phyloP scores from a whole-genome alignment of 2,888 invertebrate species.

The Heliconius erato region DNA sequence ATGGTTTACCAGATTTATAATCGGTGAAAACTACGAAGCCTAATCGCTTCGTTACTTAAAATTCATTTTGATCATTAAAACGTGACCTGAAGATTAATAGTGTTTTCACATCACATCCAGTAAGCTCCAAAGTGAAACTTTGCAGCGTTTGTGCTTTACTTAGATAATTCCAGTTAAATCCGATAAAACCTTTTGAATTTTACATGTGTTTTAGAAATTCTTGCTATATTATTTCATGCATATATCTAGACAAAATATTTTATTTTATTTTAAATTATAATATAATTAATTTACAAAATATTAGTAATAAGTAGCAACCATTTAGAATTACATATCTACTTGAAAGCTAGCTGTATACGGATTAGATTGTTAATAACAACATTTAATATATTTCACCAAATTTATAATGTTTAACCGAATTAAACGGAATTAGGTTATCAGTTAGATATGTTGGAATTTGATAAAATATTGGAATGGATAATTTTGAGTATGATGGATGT shows the following conservation, averaged over 20 bases:
- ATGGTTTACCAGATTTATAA: constrained; percentile 51
- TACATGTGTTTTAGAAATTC: neutral
- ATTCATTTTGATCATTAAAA: constrained; percentile 15
- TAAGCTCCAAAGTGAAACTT: constrained; percentile 20
- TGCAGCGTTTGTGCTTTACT: constrained; percentile 20
- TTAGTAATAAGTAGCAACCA: neutral
- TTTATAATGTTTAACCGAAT: neutral
- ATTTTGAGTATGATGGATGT: neutral
- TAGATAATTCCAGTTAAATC: constrained; percentile 18
- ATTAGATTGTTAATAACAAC: neutral
- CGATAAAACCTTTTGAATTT: constrained; percentile 9
- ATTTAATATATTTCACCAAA: neutral
- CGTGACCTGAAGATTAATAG: constrained; percentile 26
- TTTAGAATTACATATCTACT: neutral
- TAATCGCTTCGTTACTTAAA: constrained; percentile 6
- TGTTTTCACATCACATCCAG: constrained; percentile 2
- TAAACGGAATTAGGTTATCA: no score
- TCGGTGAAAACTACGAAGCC: neutral
- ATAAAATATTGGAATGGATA: neutral
- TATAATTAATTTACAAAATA: no score
- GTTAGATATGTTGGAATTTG: neutral
- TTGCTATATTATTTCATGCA: neutral
- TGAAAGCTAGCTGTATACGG: neutral
- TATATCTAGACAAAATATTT: neutral
- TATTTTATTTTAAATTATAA: no score